Base-by-base conservation (phyloP, 2,888 invertebrate genomes). In the Dicycla oo region DNA sequence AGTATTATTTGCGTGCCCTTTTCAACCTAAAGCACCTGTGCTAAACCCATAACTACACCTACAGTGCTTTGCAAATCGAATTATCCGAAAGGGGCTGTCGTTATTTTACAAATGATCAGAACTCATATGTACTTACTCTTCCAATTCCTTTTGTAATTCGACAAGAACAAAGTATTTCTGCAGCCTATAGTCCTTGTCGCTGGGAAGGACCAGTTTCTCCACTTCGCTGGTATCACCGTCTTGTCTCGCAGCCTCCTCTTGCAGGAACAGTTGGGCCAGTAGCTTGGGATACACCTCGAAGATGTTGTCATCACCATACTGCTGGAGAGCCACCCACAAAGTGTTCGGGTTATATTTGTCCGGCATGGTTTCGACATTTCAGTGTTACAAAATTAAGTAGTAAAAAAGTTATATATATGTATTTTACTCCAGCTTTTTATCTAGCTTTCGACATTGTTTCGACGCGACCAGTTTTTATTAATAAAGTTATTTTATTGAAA, bases 111-210 rank as follows among this genome's bases (percentile, higher is more conserved):
- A 34, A 38, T 8, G 38, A 2, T 15, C 3, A 10, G 3, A 68
- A 30, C 34, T 15, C 3, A 45, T 18, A 49, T n/a, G n/a, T 49
- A 85, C 88, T 83, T 93, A 88, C 83, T 77, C 69, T 64, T 92
- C 92, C 84, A 92, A 83, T 79, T 93, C 91, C 86, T 97, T 96
- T 90, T 98, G 98, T 89, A 97, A 93, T 58, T 96, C 97, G 23
- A 98, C 97, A 78, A 98, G 93, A 74, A 95, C 94, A 88, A 97
- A 97, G 88, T 98, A 98, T 88, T 97, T 97, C 81, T 96, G 96
- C 54, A 97, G 95, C 73, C 97, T 94, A 97, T 97, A 98, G 49
- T 97, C 97, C 82, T 96, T 96, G 86, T 98, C 97, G 86, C 98
- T 98, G 15, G 98, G 97, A 53, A 98, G 93, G 51, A 97, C 95